Evolutionary conservation across 2,113 vertebrate species (phyloP).

Genomic region (Callorhinus ursinus): DNA sequence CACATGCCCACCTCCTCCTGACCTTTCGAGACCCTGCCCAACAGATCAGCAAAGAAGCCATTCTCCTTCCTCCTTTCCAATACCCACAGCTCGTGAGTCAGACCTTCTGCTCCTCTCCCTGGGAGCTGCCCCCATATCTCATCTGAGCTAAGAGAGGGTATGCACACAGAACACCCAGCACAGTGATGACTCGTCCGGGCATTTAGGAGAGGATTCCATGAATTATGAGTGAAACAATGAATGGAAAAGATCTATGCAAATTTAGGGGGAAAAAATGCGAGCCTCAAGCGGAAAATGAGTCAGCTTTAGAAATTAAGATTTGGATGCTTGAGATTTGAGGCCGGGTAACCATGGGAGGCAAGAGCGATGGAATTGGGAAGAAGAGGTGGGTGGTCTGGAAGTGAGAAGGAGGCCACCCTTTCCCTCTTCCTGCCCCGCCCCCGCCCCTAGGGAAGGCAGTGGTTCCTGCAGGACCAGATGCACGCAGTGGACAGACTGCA

Average conservation of each 20-base stretch:
- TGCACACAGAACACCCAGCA: accelerated
- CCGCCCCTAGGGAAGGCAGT: accelerated
- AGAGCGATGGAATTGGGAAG: background rate
- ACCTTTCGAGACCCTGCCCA: background rate
- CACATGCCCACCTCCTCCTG: background rate
- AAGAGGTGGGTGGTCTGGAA: background rate
- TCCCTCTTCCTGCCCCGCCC: too few relatives aligned
- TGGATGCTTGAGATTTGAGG: background rate
- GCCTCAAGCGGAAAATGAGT: background rate
- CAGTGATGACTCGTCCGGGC: accelerated
- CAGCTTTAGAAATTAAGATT: background rate
- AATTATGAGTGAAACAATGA: background rate
- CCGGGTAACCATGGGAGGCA: background rate
- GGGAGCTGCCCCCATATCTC: accelerated
- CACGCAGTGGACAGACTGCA: accelerated
- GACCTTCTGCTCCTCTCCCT: background rate
- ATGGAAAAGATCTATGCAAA: background rate
- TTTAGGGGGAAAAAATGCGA: background rate
- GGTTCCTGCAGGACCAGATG: accelerated
- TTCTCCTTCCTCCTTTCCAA: too few relatives aligned
- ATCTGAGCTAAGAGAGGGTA: background rate
- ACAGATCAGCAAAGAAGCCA: too few relatives aligned
- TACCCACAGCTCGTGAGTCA: accelerated
- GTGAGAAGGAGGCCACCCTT: too few relatives aligned
- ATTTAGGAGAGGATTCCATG: background rate